phyloP scores from a whole-genome alignment of 2,888 invertebrate genomes.

The Lasioglossum malachurum region DNA sequence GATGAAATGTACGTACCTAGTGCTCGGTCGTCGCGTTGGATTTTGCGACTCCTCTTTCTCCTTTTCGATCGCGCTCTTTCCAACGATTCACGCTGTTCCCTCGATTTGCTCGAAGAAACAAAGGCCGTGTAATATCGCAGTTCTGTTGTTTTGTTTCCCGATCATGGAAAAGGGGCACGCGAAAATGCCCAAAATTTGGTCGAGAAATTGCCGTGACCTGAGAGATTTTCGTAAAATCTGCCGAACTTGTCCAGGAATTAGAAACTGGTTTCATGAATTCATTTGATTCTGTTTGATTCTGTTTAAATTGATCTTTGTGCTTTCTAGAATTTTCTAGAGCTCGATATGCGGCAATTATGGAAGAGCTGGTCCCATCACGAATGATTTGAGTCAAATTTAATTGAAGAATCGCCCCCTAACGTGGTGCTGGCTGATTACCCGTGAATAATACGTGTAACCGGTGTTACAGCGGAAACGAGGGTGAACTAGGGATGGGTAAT shows the following conservation, averaged over 20 bases:
- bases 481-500: background rate
- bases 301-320: background rate
- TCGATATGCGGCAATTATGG: background rate
- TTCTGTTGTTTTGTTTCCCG: conserved; percentile 39
- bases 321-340: background rate
- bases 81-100: conserved; percentile 42
- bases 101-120: conserved; percentile 44
- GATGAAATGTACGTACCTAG: conserved; percentile 65
- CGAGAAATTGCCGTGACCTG: conserved; percentile 12
- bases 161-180: conserved; percentile 11
- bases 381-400: conserved; percentile 51
- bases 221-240: background rate
- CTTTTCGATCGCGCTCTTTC: conserved; percentile 5
- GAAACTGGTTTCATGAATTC: background rate
- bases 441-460: conserved; percentile 8
- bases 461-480: background rate
- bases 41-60: background rate
- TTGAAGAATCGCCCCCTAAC: conserved; percentile 27
- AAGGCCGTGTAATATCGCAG: conserved; percentile 57
- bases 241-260: background rate
- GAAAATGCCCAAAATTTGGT: background rate
- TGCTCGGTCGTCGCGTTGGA: conserved; percentile 40
- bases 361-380: background rate
- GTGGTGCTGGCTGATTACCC: background rate
- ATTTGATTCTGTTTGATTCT: background rate